Base-by-base conservation (phyloP, 2,888 invertebrate species). In the Pachydiplax longipennis region DNA sequence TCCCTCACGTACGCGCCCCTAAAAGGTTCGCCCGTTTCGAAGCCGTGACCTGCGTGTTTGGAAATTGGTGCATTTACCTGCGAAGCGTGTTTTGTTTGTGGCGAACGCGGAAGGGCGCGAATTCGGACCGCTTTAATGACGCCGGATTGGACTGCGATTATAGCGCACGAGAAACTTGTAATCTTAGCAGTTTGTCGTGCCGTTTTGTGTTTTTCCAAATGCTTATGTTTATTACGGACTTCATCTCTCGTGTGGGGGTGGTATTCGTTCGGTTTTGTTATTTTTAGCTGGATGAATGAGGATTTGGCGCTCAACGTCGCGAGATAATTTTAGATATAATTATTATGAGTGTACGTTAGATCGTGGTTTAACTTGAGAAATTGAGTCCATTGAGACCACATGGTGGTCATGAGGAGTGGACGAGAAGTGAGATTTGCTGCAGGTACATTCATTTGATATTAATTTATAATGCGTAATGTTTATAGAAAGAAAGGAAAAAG, bases 171-270 rank as follows among this genome's bases (percentile, higher is more conserved):
- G 87, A n/a, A 31, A 61, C 37, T 61, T 61, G 61, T 87, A 87
- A 87, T 87, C 87, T 37, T 87, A 37, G 37, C 87, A 87, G 87
- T 87, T 87, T 87, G 87, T 87, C 87, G 87, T 87, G 22, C 87
- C 37, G 61, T 61, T 58, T 87, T 61, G 35, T 61, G 31, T 22
- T 31, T 61, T 37, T 40, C 87, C 37, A 31, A 58, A 65, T 4
- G 65, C 6, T 65, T 65, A 61, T 58, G 18, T 87, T 87, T 65
- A 58, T 37, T 87, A 65, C 61, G 73, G 53, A 18, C 53, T 73
- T 31, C 8, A 25, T 4, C 12, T 31, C 53, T 2, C 53, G 53
- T 18, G 18, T 53, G 53, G 3, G 53, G 18, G 53, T 53, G 15
- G 53, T 53, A 53, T 53, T 15, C 53, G 53, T 53, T 18, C 18